A percentile compares a stretch with the other conserved stretches of the same genome.
phyloP scores from a whole-genome alignment of 2,888 invertebrate species.

The Rhabditoides inermis region DNA sequence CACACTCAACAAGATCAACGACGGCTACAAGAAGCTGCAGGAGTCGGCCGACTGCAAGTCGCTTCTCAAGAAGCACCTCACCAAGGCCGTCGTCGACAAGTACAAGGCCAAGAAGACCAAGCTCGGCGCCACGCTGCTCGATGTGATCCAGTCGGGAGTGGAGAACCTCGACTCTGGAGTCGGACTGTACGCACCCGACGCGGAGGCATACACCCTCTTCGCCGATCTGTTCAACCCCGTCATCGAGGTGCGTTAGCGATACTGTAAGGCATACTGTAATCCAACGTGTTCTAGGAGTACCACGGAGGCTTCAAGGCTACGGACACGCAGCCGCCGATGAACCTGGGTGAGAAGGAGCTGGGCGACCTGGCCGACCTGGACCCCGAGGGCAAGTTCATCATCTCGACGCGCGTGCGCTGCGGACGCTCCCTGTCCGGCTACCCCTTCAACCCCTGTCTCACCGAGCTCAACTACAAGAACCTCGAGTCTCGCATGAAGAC shows the following conservation, averaged over 20 bases:
- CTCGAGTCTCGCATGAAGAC: conserved; percentile 57
- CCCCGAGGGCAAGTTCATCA: conserved; percentile 60
- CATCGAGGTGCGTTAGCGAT: no score
- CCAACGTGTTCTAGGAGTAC: no score
- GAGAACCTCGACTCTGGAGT: conserved; percentile 90
- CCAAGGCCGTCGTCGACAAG: no score
- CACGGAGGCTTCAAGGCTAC: conserved; percentile 64
- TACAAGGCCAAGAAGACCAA: conserved; percentile 73
- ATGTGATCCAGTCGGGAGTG: conserved; percentile 85
- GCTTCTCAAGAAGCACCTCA: no score
- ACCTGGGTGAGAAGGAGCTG: conserved; percentile 67
- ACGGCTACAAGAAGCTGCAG: no score
- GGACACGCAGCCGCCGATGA: conserved; percentile 75
- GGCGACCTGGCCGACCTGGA: conserved; percentile 81
- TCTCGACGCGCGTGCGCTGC: conserved; percentile 78
- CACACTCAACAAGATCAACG: no score
- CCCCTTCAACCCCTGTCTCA: conserved; percentile 91
- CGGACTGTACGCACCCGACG: conserved; percentile 93
- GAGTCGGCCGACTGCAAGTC: no score
- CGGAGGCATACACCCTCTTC: conserved; percentile 83
- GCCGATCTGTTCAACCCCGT: conserved; percentile 86
- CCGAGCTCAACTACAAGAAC: conserved; percentile 66
- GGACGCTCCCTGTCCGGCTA: conserved; percentile 76
- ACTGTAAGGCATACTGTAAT: no score
- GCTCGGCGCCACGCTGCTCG: conserved; percentile 81